Conservation (phyloP, 1,140 invertebrate genomes). For the Idris sp. region DNA sequence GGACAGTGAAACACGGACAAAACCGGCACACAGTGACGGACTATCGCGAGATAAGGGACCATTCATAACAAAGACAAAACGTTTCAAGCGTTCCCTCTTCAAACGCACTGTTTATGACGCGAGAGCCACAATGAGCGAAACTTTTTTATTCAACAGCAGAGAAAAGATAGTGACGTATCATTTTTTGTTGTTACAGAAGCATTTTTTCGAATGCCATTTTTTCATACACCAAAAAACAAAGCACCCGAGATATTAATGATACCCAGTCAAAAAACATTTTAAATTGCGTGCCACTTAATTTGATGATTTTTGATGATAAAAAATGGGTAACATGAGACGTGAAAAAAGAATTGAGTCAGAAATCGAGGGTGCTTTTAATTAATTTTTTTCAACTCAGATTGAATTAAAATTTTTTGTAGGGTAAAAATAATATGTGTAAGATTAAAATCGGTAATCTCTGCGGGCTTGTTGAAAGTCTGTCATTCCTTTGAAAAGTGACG, state of each 20-base stretch:
- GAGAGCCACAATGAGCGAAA: constrained; percentile 59
- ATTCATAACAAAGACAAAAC: constrained; percentile 78
- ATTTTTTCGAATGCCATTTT: constrained; percentile 20
- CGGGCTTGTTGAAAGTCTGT: no score
- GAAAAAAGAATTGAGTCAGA: no score
- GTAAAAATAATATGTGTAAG: no score
- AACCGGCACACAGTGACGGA: constrained; percentile 74
- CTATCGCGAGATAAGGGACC: constrained; percentile 75
- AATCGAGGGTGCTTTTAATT: no score
- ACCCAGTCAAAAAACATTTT: constrained; percentile 40
- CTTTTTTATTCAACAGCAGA: constrained; percentile 63
- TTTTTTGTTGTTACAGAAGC: constrained; percentile 7
- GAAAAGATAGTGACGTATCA: constrained; percentile 52
- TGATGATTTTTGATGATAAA: constrained; percentile 13
- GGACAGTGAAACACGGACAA: constrained; percentile 68
- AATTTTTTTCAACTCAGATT: no score
- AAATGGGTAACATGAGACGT: not conserved
- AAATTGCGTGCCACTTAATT: constrained; percentile 18
- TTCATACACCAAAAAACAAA: constrained; percentile 18
- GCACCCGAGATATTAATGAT: constrained; percentile 40
- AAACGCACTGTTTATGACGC: constrained; percentile 62
- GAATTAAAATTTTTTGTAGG: no score
- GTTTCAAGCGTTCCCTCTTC: constrained; percentile 56
- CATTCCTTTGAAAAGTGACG: not conserved
- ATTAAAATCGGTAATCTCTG: no score